Conservation (phyloP, 2,797 vertebrate species). For the Acestrorhynchus altus region DNA sequence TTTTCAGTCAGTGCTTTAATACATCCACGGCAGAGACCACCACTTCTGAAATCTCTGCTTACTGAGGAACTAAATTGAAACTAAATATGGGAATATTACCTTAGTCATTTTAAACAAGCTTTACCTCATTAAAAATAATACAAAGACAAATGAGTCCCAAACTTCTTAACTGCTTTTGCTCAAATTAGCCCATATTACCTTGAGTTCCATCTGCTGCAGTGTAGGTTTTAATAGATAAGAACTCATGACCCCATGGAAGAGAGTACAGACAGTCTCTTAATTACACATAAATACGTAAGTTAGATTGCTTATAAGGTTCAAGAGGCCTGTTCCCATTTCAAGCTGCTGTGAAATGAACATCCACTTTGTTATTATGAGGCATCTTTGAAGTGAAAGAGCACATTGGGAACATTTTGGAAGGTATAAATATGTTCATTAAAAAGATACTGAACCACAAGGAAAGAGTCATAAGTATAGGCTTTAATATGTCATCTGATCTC, state of each 20-base stretch:
- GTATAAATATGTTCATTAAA: slow-evolving; percentile 33
- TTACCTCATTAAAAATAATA: slow-evolving; percentile 12
- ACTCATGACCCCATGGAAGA: slow-evolving; percentile 33
- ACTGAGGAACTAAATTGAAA: background rate
- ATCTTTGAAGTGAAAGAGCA: slow-evolving; percentile 23
- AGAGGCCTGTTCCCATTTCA: slow-evolving; percentile 15
- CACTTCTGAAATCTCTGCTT: background rate
- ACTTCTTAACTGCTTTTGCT: slow-evolving; percentile 20
- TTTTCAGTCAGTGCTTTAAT: background rate
- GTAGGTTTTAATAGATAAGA: slow-evolving; percentile 43
- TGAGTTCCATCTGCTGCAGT: slow-evolving; percentile 25
- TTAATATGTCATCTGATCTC: slow-evolving; percentile 8
- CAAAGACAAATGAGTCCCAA: background rate
- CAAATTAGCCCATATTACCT: background rate
- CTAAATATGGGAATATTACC: background rate
- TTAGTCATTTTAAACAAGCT: background rate
- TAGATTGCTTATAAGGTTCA: slow-evolving; percentile 34
- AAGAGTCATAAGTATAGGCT: background rate
- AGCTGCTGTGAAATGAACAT: slow-evolving; percentile 20
- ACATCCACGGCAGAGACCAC: background rate
- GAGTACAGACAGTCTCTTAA: slow-evolving; percentile 33
- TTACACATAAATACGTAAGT: slow-evolving; percentile 34
- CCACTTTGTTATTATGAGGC: slow-evolving; percentile 10
- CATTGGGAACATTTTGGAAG: slow-evolving; percentile 14
- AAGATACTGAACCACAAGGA: background rate